A percentile compares a stretch with the other conserved stretches of the same genome.
phyloP scores from a whole-genome alignment of 2,797 vertebrate genomes.

The Diglossa cyanea region DNA sequence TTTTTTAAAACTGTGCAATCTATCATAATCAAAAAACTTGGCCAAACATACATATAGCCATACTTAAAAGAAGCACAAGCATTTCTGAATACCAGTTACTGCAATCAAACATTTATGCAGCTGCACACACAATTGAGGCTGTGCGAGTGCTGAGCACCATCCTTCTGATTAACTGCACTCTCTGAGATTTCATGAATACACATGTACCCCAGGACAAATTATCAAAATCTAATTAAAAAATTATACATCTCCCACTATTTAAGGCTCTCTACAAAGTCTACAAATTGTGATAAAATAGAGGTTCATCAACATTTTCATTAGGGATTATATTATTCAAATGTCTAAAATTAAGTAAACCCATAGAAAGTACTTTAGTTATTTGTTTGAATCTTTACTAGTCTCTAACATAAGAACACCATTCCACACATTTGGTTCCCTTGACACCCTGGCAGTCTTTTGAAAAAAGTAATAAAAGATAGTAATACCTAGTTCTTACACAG shows the following conservation, averaged over 20 bases:
- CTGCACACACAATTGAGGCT: background rate
- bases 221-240: constrained; percentile 1
- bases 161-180: background rate
- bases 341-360: constrained; percentile 1
- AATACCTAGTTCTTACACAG: background rate
- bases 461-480: background rate
- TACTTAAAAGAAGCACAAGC: background rate
- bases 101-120: background rate
- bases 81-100: background rate
- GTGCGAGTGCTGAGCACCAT: background rate
- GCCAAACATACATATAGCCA: background rate
- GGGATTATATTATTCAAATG: background rate
- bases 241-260: background rate
- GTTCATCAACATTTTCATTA: background rate
- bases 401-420: background rate
- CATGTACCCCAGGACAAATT: background rate
- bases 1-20: background rate
- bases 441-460: background rate
- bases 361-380: background rate
- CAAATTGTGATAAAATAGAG: background rate
- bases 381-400: constrained; percentile 8
- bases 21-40: background rate
- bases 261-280: background rate
- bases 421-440: background rate
- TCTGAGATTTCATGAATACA: background rate